Base-by-base conservation (phyloP, 92 coral and sea anemone genomes). In the Meandrina meandrites region DNA sequence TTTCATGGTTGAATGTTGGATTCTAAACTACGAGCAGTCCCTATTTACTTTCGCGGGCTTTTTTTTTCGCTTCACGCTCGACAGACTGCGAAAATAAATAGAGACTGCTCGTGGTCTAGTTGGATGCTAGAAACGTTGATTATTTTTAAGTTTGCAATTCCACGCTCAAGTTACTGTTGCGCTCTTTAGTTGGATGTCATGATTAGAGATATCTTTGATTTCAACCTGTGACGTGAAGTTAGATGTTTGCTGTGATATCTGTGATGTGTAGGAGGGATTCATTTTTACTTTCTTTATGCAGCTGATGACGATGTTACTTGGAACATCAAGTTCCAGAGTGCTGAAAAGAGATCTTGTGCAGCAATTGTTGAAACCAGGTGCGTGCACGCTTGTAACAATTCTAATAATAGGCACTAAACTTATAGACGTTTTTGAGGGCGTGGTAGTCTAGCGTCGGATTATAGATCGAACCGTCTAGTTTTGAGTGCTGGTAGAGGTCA, bases 281-380 rank as follows among this genome's bases (percentile, higher is more conserved):
- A 8, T 48, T 21, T 22, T 87, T 57, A 80, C 17, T 15, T 82
- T 66, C 36, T 42, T 24, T 50, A 48, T 42, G 8, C 79, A 97
- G 99, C 76, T 97, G 31, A 89, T 97, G 95, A 89, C 90, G 80
- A 84, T 91, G 34, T 84, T 97, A n/a, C 89, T 97, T 80, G 86
- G 90, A 68, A 75, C 81, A 27, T 36, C 85, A n/a, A 36, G 84
- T 19, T 84, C 75, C 35, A 73, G 75, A 60, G 60, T 97, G 42
- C 83, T 95, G 36, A 79, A 86, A 57, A 84, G 89, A 40, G 85
- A 88, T 45, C 89, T 92, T 40, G 82, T 94, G 1, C 91, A 87
- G 64, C 91, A 97, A 64, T 60, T 97, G 79, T 79, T 93, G 73
- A 95, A 88, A 79, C 99, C 99, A 90, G 98, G 99, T 97, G 30